These are phyloP conservation scores for Lagocephalus sceleratus DNA, from an alignment of 2,797 vertebrate species.

Conservation along the genomic window DNA sequence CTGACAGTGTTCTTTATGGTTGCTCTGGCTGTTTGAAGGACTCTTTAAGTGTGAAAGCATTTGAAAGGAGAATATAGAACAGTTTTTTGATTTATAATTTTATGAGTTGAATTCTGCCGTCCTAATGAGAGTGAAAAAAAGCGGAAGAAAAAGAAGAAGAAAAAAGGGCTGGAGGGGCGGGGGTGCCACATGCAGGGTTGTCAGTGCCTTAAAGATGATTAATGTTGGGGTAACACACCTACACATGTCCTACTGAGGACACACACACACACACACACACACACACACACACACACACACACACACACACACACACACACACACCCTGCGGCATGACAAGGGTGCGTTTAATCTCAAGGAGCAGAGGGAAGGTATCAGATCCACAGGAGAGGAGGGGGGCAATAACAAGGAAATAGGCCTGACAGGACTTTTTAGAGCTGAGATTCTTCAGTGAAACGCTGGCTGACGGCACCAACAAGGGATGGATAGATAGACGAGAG, in stretches of 20 bases:
- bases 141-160: slow-evolving; percentile 27
- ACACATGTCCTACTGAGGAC: slow-evolving; percentile 40
- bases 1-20: slow-evolving; percentile 22
- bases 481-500: slow-evolving; percentile 51
- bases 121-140: background rate
- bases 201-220: slow-evolving; percentile 99
- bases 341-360: slow-evolving; percentile 88
- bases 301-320: slow-evolving; percentile 20
- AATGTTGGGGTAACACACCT: slow-evolving; percentile 82
- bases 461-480: slow-evolving; percentile 30
- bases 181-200: slow-evolving; percentile 81
- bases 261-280: slow-evolving; percentile 27
- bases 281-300: slow-evolving; percentile 23
- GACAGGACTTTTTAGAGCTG: slow-evolving; percentile 98
- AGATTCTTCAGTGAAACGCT: slow-evolving; percentile 97
- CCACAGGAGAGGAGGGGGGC: slow-evolving; percentile 63
- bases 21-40: no score
- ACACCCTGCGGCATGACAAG: slow-evolving; percentile 48
- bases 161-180: slow-evolving; percentile 45
- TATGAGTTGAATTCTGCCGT: background rate
- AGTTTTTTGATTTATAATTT: no score
- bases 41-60: no score
- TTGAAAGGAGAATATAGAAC: no score
- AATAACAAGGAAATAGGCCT: slow-evolving; percentile 99
- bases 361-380: slow-evolving; percentile 52